Evolutionary conservation across 1,140 invertebrate species (phyloP), one percentile per base, ranked within the genome.

Genomic region (Drosophila burlai): DNA sequence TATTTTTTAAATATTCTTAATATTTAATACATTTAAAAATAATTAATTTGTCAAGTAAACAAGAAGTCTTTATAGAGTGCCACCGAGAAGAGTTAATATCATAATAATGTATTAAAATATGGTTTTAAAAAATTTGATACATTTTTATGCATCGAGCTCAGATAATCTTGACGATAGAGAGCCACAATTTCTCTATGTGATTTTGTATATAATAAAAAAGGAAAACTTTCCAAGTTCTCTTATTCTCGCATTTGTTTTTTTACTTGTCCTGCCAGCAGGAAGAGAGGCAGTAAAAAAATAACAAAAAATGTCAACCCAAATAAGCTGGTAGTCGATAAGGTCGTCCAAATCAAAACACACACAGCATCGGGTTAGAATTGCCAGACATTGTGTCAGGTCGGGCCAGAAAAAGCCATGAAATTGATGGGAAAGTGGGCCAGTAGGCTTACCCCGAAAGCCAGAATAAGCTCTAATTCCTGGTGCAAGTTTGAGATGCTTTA

Each of bases 331-430:
- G 77, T 85, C 81, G 82, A 84, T 84, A 84, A 85, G 74, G 82
- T 85, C 71, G 82, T 81, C 66, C 77, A 66, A 84, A 84, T 84
- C 82, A 85, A 81, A 84, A 81, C 73, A 85, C 75, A 63, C 59
- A 83, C 52, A 63, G 67, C 68, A 76, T 63, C 78, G 50, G 81
- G 73, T 61, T 71, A 67, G 76, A 34, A 58, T 43, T 58, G 74
- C 13, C 36, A 38, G 29, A 59, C 36, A 50, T 38, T 59, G 29
- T 47, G 55, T 40, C 47, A 59, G 45, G 40, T 26, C n/a, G 54
- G 36, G 15, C 26, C 21, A 67, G 34, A 43, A 50, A 43, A 45
- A 52, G 26, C 29, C 36, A 50, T 26, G n/a, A 29, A 38, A 38
- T 18, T 34, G 21, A 40, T 50, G 45, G 15, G 46, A 54, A 54